Evolutionary conservation across 2,888 invertebrate species (phyloP).

Genomic region (Drosophila niveifrons): DNA sequence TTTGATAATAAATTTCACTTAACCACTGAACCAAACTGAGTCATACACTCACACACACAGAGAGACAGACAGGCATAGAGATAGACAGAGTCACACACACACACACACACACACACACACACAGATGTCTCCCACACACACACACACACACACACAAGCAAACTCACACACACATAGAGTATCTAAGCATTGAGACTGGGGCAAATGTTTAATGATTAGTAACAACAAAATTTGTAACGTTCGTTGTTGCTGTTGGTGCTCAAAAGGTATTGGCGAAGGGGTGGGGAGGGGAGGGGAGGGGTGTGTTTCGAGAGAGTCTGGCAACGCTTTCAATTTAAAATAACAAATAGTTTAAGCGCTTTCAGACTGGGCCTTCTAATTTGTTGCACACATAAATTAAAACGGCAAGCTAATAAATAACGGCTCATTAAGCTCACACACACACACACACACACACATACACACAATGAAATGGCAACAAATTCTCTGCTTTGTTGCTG

Average conservation of each 20-base stretch:
- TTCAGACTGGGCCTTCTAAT: slow-evolving; percentile 66
- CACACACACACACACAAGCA: not conserved
- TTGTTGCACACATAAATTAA: slow-evolving; percentile 78
- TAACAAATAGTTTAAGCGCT: slow-evolving; percentile 67
- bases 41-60: slow-evolving; percentile 1
- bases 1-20: slow-evolving; percentile 54
- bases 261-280: not conserved
- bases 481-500: slow-evolving; percentile 10
- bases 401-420: slow-evolving; percentile 75
- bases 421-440: slow-evolving; percentile 71
- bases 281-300: not conserved
- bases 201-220: slow-evolving; percentile 61
- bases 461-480: slow-evolving; percentile 17
- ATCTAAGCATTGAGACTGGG: slow-evolving; percentile 12
- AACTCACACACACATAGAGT: not conserved
- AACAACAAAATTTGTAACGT: slow-evolving; percentile 42
- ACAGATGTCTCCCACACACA: not conserved
- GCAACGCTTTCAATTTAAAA: slow-evolving; percentile 62
- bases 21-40: slow-evolving; percentile 18
- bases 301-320: not conserved
- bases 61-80: not conserved
- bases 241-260: not conserved
- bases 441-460: slow-evolving; percentile 28
- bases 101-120: slow-evolving; percentile 1
- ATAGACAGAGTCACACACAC: slow-evolving; percentile 1